Evolutionary conservation across 2,888 invertebrate genomes (phyloP).

Genomic region (Mythimna loreyi): DNA sequence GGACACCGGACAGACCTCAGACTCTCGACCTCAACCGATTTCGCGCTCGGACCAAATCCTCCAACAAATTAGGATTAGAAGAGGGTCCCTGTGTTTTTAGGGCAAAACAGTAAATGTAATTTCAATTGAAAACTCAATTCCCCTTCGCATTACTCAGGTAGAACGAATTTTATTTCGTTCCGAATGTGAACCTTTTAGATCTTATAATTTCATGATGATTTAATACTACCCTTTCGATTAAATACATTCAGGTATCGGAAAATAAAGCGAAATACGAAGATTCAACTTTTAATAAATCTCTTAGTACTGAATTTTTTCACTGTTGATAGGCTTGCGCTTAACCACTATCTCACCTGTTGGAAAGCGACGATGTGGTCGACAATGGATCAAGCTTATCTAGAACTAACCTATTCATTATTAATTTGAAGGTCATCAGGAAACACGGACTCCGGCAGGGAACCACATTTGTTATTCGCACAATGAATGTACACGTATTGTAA

Average conservation of each 20-base stretch:
- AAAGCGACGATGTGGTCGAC: too few species aligned
- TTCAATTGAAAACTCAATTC: slow-evolving; percentile 79
- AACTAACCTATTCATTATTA: too few species aligned
- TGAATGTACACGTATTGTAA: too few species aligned
- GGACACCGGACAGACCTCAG: slow-evolving; percentile 56
- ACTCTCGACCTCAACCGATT: slow-evolving; percentile 73
- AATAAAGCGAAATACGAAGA: slow-evolving; percentile 19
- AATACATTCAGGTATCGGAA: slow-evolving; percentile 30
- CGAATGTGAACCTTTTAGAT: slow-evolving; percentile 53
- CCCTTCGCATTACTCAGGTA: slow-evolving; percentile 67
- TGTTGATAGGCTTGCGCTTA: too few species aligned
- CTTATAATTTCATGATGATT: slow-evolving; percentile 52
- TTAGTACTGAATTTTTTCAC: not conserved
- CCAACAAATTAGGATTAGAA: slow-evolving; percentile 85
- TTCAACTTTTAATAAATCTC: not conserved
- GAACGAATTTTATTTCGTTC: slow-evolving; percentile 61
- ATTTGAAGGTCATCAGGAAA: too few species aligned
- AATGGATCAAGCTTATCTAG: too few species aligned
- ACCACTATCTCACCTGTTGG: too few species aligned
- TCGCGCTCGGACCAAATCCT: slow-evolving; percentile 78
- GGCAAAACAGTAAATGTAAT: slow-evolving; percentile 78
- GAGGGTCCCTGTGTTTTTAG: slow-evolving; percentile 81
- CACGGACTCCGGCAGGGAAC: too few species aligned
- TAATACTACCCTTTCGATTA: slow-evolving; percentile 44
- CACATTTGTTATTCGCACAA: too few species aligned